A percentile compares a stretch with the other conserved stretches of the same genome.
Evolutionary conservation across 2,797 vertebrate genomes (phyloP).

Genomic region (Mycteria americana): DNA sequence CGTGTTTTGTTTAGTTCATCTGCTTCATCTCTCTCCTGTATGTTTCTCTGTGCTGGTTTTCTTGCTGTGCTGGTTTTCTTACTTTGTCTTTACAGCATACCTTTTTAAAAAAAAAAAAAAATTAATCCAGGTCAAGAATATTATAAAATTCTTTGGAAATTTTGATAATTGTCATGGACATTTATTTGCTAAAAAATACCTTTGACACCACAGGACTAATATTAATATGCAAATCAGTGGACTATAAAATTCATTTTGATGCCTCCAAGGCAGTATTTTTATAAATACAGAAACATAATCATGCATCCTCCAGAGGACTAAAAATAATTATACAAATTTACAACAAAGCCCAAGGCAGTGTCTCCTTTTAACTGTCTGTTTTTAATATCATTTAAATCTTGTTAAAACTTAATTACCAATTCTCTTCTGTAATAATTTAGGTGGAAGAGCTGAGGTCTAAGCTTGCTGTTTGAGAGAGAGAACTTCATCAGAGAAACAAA

Average conservation of each 20-base stretch:
- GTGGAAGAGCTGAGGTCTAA: constrained; percentile 90
- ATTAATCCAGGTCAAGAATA: not conserved
- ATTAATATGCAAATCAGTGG: constrained; percentile 78
- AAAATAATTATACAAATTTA: constrained; percentile 84
- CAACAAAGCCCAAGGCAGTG: constrained; percentile 81
- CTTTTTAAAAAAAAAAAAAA: not conserved
- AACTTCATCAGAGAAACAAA: constrained; percentile 86
- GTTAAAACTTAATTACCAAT: constrained; percentile 84
- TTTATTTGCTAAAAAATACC: constrained; percentile 60
- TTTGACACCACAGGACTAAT: constrained; percentile 62
- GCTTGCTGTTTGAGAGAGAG: constrained; percentile 85
- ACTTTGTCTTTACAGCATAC: not conserved
- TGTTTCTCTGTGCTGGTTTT: not conserved
- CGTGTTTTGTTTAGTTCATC: not conserved
- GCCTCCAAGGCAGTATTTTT: constrained; percentile 79
- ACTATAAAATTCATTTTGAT: constrained; percentile 79
- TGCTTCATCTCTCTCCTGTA: not conserved
- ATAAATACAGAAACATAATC: constrained; percentile 85
- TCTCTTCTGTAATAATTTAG: constrained; percentile 79
- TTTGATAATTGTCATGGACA: constrained; percentile 56
- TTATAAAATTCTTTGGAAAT: not conserved
- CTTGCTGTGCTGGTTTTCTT: not conserved
- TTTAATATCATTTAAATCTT: constrained; percentile 84
- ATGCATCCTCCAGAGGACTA: constrained; percentile 79
- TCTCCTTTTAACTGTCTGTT: constrained; percentile 80